These are phyloP conservation scores for Ostrea denselamellosa DNA, from an alignment of 1,140 invertebrate species.

Conservation along the genomic window DNA sequence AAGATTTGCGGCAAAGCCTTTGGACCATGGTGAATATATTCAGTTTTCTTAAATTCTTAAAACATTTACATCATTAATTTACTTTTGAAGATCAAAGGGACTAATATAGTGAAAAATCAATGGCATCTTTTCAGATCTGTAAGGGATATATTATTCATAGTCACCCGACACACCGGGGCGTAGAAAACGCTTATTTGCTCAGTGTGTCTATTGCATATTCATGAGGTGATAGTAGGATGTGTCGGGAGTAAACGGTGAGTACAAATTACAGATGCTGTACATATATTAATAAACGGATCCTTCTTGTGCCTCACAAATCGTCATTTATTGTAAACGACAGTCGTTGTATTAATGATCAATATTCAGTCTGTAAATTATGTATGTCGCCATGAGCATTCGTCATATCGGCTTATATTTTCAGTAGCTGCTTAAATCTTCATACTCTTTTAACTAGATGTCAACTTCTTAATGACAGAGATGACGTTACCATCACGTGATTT, in stretches of 20 bases:
- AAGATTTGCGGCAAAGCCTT: no score
- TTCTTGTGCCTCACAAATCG: constrained; percentile 24
- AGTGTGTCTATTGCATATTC: background rate
- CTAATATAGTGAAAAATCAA: background rate
- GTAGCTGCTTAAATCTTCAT: constrained; percentile 32
- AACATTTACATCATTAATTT: background rate
- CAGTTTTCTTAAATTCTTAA: no score
- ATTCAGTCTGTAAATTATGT: constrained; percentile 35
- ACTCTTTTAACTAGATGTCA: background rate
- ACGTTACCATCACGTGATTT: constrained; percentile 16
- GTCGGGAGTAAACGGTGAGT: background rate
- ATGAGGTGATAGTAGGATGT: constrained; percentile 11
- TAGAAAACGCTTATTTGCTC: background rate
- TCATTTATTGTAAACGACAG: background rate
- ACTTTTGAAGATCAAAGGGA: background rate
- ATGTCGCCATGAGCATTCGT: constrained; percentile 28
- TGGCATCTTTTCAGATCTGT: background rate
- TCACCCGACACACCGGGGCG: background rate
- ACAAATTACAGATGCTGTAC: background rate
- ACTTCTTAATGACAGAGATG: constrained; percentile 1
- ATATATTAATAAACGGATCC: background rate
- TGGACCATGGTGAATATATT: no score
- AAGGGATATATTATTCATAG: background rate
- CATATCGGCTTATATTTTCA: background rate
- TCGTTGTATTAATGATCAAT: constrained; percentile 29